These are phyloP conservation scores for Xanthorhoe designata DNA, from an alignment of 2,888 invertebrate genomes.

Conservation along the genomic window DNA sequence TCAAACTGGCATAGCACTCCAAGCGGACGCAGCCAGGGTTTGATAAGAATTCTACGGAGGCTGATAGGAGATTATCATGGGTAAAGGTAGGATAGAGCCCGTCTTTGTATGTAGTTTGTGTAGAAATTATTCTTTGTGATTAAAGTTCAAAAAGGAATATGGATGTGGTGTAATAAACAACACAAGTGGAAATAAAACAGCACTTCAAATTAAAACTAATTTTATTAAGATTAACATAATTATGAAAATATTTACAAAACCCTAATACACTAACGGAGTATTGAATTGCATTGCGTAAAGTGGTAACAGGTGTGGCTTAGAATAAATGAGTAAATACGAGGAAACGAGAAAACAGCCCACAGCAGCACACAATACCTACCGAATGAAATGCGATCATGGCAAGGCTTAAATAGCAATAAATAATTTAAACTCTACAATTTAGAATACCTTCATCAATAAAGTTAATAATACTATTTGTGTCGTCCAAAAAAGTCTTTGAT, in stretches of 20 bases:
- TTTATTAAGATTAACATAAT: slow-evolving; percentile 56
- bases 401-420: slow-evolving; percentile 79
- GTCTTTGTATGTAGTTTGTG: background rate
- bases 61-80: background rate
- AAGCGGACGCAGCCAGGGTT: background rate
- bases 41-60: slow-evolving; percentile 2
- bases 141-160: background rate
- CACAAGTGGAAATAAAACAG: slow-evolving; percentile 45
- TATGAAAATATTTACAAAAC: slow-evolving; percentile 79
- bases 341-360: slow-evolving; percentile 43
- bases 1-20: slow-evolving; percentile 50
- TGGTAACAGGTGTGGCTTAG: slow-evolving; percentile 71
- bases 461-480: slow-evolving; percentile 59
- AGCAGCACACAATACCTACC: slow-evolving; percentile 52
- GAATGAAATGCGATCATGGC: slow-evolving; percentile 79
- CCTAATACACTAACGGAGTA: slow-evolving; percentile 75
- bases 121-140: background rate
- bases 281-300: slow-evolving; percentile 73
- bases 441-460: slow-evolving; percentile 59
- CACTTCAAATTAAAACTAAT: slow-evolving; percentile 56
- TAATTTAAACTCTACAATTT: slow-evolving; percentile 65
- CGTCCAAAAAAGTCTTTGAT: slow-evolving; percentile 47
- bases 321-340: slow-evolving; percentile 36
- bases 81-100: background rate
- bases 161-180: background rate